phyloP scores from a whole-genome alignment of 2,797 vertebrate species.

The Geotria australis region DNA sequence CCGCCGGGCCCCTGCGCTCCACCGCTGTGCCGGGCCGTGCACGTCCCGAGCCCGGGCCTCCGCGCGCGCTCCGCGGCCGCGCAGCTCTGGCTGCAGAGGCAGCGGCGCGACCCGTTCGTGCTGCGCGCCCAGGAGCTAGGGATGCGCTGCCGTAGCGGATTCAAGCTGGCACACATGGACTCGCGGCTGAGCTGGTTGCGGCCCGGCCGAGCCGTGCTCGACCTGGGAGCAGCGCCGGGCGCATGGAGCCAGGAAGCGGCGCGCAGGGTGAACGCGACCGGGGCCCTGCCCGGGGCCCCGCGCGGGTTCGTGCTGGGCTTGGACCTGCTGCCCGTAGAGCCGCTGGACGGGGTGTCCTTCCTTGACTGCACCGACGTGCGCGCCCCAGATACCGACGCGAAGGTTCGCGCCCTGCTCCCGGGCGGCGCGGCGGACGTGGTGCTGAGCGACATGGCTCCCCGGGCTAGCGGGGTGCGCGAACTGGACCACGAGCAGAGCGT shows the following conservation, averaged over 20 bases:
- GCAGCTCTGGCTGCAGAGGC: conserved; percentile 37
- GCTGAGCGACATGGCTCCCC: conserved; percentile 79
- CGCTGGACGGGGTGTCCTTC: conserved; percentile 48
- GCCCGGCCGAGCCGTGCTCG: conserved; percentile 40
- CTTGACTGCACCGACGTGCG: conserved; percentile 28
- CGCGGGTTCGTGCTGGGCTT: conserved; percentile 42
- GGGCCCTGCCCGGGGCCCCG: conserved; percentile 12
- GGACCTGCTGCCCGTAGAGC: conserved; percentile 32
- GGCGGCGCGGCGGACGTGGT: conserved; percentile 27
- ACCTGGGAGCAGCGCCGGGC: conserved; percentile 69
- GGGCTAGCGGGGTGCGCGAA: conserved; percentile 40
- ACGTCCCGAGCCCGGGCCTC: too few relatives aligned
- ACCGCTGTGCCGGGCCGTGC: too few relatives aligned
- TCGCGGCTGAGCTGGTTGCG: conserved; percentile 22
- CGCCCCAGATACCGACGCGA: conserved; percentile 13
- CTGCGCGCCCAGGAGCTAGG: conserved; percentile 26
- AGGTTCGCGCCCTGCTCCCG: conserved; percentile 30
- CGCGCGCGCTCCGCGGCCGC: conserved; percentile 9
- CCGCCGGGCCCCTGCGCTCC: too few relatives aligned
- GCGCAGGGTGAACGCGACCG: conserved; percentile 37
- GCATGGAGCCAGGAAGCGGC: conserved; percentile 80
- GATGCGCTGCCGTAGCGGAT: conserved; percentile 68
- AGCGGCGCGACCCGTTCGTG: conserved; percentile 49
- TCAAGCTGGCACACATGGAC: conserved; percentile 61
- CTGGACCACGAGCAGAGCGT: conserved; percentile 56